phyloP scores from a whole-genome alignment of 2,888 invertebrate genomes.

The Glyphotaelius pellucidus region DNA sequence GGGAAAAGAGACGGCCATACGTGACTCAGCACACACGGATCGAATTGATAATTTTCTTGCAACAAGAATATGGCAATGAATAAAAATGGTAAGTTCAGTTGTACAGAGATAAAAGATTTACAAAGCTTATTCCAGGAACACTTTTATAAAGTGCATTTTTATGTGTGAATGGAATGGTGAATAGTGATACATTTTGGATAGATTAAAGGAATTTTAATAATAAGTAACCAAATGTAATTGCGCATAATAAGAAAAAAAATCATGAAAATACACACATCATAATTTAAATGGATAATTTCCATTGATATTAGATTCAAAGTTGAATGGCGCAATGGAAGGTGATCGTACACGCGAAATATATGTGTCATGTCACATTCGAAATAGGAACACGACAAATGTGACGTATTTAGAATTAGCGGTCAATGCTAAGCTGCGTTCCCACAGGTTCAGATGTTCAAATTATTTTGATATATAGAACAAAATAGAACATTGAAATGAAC shows the following conservation, averaged over 20 bases:
- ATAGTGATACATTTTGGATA: background rate
- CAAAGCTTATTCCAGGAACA: background rate
- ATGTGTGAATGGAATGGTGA: background rate
- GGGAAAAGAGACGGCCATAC: conserved; percentile 21
- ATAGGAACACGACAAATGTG: background rate
- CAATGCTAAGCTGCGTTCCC: background rate
- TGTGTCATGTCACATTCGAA: background rate
- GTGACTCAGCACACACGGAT: conserved; percentile 43
- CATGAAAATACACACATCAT: background rate
- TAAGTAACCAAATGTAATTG: background rate
- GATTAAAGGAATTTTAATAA: background rate
- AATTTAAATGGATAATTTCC: background rate
- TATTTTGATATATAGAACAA: background rate
- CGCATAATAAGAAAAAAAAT: background rate
- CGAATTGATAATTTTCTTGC: background rate
- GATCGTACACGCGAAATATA: background rate
- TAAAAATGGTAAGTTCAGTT: background rate
- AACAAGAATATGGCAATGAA: background rate
- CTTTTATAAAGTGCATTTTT: background rate
- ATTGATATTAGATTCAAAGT: background rate
- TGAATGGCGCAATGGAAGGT: background rate
- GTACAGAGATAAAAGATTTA: background rate
- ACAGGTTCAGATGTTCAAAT: background rate
- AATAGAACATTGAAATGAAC: too few species aligned
- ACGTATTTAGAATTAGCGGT: conserved; percentile 5